Evolutionary conservation across 2,113 vertebrate species (phyloP).

Genomic region (Stigmatopora argus): DNA sequence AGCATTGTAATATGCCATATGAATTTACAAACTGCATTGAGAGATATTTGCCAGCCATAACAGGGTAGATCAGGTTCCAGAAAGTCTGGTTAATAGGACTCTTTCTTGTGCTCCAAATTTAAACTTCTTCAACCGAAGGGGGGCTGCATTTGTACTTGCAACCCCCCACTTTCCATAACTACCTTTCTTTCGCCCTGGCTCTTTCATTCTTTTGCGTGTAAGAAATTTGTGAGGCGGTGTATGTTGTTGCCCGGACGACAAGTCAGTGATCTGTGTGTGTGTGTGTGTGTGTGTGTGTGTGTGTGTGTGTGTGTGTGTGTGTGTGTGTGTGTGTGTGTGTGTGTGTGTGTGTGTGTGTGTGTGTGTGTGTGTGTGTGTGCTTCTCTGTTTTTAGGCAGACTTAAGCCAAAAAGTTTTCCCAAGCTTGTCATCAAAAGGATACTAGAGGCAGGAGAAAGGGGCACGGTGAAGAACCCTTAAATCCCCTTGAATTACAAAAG

Average conservation of each 20-base stretch:
- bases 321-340: constrained; percentile 36
- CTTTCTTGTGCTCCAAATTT: constrained; percentile 4
- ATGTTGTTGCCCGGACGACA: constrained; percentile 61
- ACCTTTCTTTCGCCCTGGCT: constrained; percentile 47
- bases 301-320: constrained; percentile 53
- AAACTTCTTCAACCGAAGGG: constrained; percentile 16
- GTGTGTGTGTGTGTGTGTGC: too few species aligned
- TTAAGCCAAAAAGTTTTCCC: constrained; percentile 71
- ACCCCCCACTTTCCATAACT: constrained; percentile 45
- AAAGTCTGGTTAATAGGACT: not conserved
- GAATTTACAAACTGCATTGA: not conserved
- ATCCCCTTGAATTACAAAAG: constrained; percentile 9
- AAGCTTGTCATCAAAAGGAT: constrained; percentile 59
- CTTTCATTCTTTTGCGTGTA: constrained; percentile 49
- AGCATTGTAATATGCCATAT: not conserved
- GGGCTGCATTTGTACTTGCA: constrained; percentile 41
- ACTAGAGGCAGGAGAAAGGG: constrained; percentile 22
- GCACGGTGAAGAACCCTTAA: constrained; percentile 1
- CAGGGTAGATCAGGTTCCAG: not conserved
- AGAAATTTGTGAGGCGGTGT: constrained; percentile 54
- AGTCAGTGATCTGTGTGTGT: constrained; percentile 60
- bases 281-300: constrained; percentile 57
- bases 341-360: too few species aligned
- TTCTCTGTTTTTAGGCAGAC: constrained; percentile 16
- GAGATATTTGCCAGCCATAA: not conserved